Evolutionary conservation across 1,140 invertebrate genomes (phyloP).

Genomic region (Galendromus occidentalis): DNA sequence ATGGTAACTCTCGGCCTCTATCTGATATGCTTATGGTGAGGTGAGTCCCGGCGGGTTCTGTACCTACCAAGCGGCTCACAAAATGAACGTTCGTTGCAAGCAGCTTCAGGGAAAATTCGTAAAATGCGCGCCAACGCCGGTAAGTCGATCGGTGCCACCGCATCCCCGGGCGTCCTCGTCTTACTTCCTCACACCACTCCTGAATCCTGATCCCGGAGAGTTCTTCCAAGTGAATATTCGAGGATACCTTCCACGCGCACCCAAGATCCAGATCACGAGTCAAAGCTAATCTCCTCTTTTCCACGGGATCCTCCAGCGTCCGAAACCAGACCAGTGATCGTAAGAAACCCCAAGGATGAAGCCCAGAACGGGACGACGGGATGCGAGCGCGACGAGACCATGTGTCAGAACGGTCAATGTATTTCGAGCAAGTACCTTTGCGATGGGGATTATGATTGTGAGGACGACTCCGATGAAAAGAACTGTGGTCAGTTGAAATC

Average conservation of each 20-base stretch:
- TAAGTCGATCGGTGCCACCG: neutral
- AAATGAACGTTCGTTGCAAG: neutral
- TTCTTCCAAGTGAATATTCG: no score
- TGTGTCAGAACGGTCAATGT: constrained; percentile 74
- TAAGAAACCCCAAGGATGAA: neutral
- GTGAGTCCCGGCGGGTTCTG: neutral
- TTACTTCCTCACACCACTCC: neutral
- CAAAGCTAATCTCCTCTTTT: no score
- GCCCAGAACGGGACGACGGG: constrained; percentile 23
- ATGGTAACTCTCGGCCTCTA: no score
- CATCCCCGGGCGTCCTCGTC: neutral
- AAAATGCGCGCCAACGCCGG: neutral
- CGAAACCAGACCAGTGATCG: no score
- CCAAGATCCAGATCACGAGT: no score
- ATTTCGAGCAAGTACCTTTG: constrained; percentile 60
- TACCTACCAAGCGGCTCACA: neutral
- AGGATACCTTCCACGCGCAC: no score
- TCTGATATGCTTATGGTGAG: no score
- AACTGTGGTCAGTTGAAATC: constrained; percentile 25
- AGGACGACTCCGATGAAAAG: constrained; percentile 42
- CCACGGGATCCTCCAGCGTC: no score
- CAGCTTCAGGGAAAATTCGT: neutral
- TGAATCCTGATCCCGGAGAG: no score
- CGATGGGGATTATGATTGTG: constrained; percentile 55
- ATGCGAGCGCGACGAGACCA: constrained; percentile 58